Evolutionary conservation across 2,888 invertebrate genomes (phyloP).

Genomic region (Hylaea fasciaria): DNA sequence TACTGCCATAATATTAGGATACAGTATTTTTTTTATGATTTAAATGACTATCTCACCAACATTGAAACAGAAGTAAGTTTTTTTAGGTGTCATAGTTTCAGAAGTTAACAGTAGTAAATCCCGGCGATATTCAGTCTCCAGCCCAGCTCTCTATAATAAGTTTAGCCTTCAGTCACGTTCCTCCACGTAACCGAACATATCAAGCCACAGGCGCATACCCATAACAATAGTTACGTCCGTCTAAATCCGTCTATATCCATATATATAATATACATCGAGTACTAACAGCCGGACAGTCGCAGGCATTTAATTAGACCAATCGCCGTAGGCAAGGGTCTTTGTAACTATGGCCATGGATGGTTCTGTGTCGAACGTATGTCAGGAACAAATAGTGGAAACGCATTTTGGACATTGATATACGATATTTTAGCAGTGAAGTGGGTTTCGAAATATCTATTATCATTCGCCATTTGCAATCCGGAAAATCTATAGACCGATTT

Average conservation of each 20-base stretch:
- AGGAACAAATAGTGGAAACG: neutral
- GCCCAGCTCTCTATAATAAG: neutral
- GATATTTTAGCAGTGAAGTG: neutral
- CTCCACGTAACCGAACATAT: neutral
- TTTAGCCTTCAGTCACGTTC: neutral
- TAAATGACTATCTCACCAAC: too few species aligned
- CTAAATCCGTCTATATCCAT: too few species aligned
- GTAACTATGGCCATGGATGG: constrained; percentile 21
- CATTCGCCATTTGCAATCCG: too few species aligned
- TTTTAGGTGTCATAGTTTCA: too few species aligned
- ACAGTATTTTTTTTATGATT: too few species aligned
- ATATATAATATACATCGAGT: constrained; percentile 10
- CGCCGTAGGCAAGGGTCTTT: constrained; percentile 47
- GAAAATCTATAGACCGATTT: too few species aligned
- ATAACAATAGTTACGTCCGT: constrained; percentile 24
- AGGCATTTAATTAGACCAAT: constrained; percentile 64
- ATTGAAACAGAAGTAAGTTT: too few species aligned
- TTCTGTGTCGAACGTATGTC: neutral
- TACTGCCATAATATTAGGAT: too few species aligned
- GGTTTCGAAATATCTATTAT: too few species aligned
- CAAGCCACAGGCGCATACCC: neutral
- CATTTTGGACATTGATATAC: neutral
- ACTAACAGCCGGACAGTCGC: constrained; percentile 37
- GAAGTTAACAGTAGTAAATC: too few species aligned
- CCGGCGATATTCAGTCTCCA: too few species aligned